Evolutionary conservation across 2,113 vertebrate species (phyloP).

Genomic region (Vidua chalybeata): DNA sequence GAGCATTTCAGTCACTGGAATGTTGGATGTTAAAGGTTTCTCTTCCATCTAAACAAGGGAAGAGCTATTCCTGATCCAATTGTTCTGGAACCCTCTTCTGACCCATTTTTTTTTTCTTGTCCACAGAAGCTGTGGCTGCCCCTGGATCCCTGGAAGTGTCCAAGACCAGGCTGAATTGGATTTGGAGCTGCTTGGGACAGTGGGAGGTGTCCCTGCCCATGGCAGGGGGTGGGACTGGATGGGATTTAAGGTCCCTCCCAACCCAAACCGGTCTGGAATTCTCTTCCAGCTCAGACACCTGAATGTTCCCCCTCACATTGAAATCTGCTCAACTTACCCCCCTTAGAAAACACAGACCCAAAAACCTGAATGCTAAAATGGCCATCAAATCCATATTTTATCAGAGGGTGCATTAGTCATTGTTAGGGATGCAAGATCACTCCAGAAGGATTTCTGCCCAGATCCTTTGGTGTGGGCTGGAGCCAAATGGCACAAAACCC

Average conservation of each 20-base stretch:
- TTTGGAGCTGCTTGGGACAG: rapidly evolving
- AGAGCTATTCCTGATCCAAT: background rate
- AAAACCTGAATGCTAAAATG: rapidly evolving
- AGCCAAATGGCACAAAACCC: background rate
- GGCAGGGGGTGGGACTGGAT: background rate
- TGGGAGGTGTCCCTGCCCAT: background rate
- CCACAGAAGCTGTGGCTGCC: background rate
- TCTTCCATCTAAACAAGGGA: background rate
- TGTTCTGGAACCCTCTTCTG: background rate
- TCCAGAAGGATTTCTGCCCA: background rate
- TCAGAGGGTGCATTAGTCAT: background rate
- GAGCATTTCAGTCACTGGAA: background rate
- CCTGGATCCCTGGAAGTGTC: background rate
- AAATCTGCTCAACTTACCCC: background rate
- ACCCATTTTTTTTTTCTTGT: too few relatives aligned
- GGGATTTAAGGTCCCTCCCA: background rate
- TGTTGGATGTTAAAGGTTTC: background rate
- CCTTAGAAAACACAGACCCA: background rate
- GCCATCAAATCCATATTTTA: background rate
- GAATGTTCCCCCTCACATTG: background rate
- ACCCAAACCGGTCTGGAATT: background rate
- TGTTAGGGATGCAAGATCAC: too few relatives aligned
- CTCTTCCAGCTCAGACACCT: background rate
- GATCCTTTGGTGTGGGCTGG: background rate
- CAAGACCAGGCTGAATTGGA: rapidly evolving